These are phyloP conservation scores for Aquatica leii DNA, from an alignment of 2,888 invertebrate species.

Conservation along the genomic window DNA sequence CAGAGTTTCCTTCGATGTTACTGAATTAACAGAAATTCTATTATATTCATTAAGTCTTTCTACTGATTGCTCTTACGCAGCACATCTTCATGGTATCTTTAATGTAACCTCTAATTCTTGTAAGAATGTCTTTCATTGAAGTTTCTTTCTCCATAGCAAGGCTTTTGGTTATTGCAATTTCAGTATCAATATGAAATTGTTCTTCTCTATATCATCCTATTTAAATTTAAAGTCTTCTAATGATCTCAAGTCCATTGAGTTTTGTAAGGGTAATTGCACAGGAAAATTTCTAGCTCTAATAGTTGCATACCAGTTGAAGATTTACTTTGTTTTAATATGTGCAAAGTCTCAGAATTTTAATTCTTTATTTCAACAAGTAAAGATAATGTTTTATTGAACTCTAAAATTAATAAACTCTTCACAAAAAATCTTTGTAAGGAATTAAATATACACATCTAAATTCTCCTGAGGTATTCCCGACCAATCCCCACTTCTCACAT, in stretches of 20 bases:
- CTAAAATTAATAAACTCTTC: neutral
- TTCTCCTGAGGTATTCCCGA: neutral
- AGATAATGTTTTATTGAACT: neutral
- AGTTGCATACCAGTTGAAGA: neutral
- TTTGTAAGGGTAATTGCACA: neutral
- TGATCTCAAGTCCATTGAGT: neutral
- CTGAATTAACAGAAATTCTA: conserved; percentile 12
- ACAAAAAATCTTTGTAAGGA: neutral
- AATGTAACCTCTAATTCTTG: too few species aligned
- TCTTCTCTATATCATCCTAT: too few species aligned
- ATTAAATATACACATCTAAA: neutral
- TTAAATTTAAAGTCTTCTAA: neutral
- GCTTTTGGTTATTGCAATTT: too few species aligned
- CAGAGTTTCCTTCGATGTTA: conserved; percentile 18
- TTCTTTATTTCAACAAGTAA: neutral
- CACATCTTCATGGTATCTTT: too few species aligned
- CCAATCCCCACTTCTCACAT: neutral
- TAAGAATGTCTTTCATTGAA: too few species aligned
- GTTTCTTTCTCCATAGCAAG: too few species aligned
- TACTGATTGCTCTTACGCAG: conserved; percentile 5
- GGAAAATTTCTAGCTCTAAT: neutral
- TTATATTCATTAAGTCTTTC: conserved; percentile 9
- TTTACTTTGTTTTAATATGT: neutral
- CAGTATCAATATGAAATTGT: too few species aligned
- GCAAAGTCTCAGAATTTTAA: neutral